phyloP scores from a whole-genome alignment of 2,888 invertebrate species.

The Parapristionchus giblindavisi region DNA sequence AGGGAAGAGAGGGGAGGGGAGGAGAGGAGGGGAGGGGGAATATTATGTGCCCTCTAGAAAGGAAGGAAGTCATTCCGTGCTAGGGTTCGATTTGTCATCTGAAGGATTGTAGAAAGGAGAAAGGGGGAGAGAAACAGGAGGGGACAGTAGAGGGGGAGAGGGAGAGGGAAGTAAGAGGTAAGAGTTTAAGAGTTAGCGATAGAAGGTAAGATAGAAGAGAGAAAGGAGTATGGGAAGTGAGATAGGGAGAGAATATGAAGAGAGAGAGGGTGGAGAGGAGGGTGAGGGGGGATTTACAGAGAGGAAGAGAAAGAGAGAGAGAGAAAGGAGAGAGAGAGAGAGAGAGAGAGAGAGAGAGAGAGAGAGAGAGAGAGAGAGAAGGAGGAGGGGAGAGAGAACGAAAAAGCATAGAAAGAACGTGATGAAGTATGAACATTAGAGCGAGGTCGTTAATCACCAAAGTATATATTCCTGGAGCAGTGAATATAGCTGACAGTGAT shows the following conservation, averaged over 20 bases:
- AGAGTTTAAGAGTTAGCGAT: not conserved
- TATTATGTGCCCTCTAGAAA: too few relatives aligned
- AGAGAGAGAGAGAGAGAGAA: not conserved
- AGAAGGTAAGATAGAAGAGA: not conserved
- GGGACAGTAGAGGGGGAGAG: not conserved
- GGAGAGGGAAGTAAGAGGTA: conserved; percentile 10
- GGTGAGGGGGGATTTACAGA: not conserved
- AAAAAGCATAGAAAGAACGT: not conserved
- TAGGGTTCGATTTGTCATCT: too few relatives aligned
- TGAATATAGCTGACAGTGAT: too few relatives aligned
- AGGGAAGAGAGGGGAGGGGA: conserved; percentile 1
- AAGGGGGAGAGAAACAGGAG: not conserved
- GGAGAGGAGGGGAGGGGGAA: too few relatives aligned
- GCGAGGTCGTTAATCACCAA: too few relatives aligned
- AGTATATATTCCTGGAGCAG: too few relatives aligned
- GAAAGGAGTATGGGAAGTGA: not conserved
- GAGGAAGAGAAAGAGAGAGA: not conserved
- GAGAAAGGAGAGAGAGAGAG: not conserved
- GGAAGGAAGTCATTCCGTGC: too few relatives aligned
- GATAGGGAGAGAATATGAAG: not conserved
- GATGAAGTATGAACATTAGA: too few relatives aligned
- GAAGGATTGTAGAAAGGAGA: not conserved
- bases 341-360: not conserved
- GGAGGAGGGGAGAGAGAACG: not conserved
- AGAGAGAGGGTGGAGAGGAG: conserved; percentile 31